These are phyloP conservation scores for Salvelinus namaycush DNA, from an alignment of 2,113 vertebrate genomes.

Conservation along the genomic window DNA sequence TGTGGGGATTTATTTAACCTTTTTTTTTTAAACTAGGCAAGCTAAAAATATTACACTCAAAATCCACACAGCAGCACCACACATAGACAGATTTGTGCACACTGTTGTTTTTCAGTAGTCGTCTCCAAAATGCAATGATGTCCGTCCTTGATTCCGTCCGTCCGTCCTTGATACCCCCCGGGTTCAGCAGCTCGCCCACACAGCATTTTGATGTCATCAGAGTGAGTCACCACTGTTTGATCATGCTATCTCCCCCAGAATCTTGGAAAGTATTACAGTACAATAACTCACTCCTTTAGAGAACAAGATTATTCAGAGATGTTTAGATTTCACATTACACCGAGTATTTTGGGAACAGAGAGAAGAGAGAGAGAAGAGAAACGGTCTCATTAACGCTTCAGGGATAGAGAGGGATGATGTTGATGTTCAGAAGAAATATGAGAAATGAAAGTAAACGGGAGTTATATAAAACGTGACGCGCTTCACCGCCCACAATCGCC, in stretches of 20 bases:
- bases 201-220: conserved; percentile 47
- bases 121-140: conserved; percentile 33
- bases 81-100: neutral
- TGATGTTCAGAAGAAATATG: conserved; percentile 39
- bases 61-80: conserved; percentile 13
- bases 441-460: conserved; percentile 27
- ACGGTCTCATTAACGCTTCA: conserved; percentile 22
- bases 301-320: conserved; percentile 16
- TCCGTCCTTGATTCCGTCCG: conserved; percentile 33
- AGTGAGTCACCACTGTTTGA: conserved; percentile 53
- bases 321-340: conserved; percentile 30
- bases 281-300: conserved; percentile 2
- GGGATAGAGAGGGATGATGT: conserved; percentile 26
- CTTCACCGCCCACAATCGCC: neutral
- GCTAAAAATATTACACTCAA: neutral
- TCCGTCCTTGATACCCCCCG: conserved; percentile 16
- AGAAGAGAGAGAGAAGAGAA: conserved; percentile 5
- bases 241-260: conserved; percentile 25
- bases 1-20: too few species aligned
- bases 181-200: conserved; percentile 36
- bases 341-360: neutral
- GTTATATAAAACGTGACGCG: neutral
- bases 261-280: conserved; percentile 5
- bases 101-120: conserved; percentile 29
- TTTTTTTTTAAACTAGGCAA: too few species aligned